Base-by-base conservation (phyloP, 2,113 vertebrate species). In the Nesogale talazaci region DNA sequence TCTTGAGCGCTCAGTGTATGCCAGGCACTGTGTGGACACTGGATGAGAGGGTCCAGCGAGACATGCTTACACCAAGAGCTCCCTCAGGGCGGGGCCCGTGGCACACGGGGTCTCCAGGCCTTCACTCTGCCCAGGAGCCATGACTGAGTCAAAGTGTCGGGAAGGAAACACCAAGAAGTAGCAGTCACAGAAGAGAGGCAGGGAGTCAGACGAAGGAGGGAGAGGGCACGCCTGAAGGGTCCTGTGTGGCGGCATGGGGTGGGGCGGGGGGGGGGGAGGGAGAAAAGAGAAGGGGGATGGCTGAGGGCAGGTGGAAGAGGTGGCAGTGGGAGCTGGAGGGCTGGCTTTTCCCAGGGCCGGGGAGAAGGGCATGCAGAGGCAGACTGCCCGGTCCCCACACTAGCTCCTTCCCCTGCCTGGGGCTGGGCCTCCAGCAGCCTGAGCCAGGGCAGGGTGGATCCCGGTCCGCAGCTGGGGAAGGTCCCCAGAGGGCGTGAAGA, bases 1-100 rank as follows among this genome's bases (percentile, higher is more conserved):
- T 92, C 90, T 67, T 89, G 93, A 92, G 95, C 65, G 95, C 87
- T 95, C 87, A 94, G 91, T 95, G 78, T 7, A 59, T 94, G 96
- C 91, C 74, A 25, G 81, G 89, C 93, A 78, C 87, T 63, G 90
- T 85, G 91, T 79, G 81, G 76, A 89, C 36, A 22, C n/a, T 11
- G 88, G 91, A 46, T 25, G 6, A 22, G 69, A 31, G 17, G 6
- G 19, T 25, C 23, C 67, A 40, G 52, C 52, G 76, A 20, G 0
- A 46, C 72, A 67, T 9, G 23, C 34, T 25, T 0, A 57, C 75
- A 67, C 12, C 59, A 19, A 25, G 31, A 38, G 56, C 46, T 75
- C 67, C 38, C 70, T 65, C 4, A 42, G 77, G 77, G 29, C 78
- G 63, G 25, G 57, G 85, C 38, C 17, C 0, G 0, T 0, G 11